phyloP scores from a whole-genome alignment of 1,140 invertebrate species.

The Drosophila pachea region DNA sequence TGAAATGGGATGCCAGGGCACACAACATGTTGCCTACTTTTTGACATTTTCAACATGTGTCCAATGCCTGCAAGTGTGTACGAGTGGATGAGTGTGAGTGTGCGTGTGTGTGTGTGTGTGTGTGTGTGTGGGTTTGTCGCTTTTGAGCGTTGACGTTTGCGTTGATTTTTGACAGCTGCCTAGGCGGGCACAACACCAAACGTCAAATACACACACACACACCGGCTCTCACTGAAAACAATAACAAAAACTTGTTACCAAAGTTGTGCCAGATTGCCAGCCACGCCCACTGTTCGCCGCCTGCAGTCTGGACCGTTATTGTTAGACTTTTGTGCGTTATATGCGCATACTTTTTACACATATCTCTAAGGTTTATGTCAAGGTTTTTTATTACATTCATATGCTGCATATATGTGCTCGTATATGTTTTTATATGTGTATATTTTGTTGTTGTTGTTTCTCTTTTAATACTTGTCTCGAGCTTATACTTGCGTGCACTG shows the following conservation, averaged over 20 bases:
- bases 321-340: constrained; percentile 71
- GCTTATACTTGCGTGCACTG: constrained; percentile 49
- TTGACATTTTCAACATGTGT: constrained; percentile 77
- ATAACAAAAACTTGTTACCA: constrained; percentile 76
- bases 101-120: constrained; percentile 18
- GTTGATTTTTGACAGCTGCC: constrained; percentile 77
- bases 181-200: constrained; percentile 56
- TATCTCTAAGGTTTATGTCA: constrained; percentile 77
- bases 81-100: constrained; percentile 8
- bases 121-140: constrained; percentile 50
- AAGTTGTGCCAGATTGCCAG: constrained; percentile 72
- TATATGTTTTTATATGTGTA: constrained; percentile 4
- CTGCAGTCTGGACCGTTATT: constrained; percentile 44
- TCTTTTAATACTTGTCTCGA: constrained; percentile 25
- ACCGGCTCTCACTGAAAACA: constrained; percentile 47
- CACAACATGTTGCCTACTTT: constrained; percentile 75
- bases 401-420: constrained; percentile 4
- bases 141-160: constrained; percentile 74
- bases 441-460: constrained; percentile 52
- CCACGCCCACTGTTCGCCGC: constrained; percentile 11
- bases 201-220: constrained; percentile 33
- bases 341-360: constrained; percentile 52
- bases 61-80: constrained; percentile 44
- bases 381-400: constrained; percentile 74
- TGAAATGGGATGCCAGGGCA: constrained; percentile 37